Base-by-base conservation (phyloP, 2,888 invertebrate species). In the Drosophila buzzatii region DNA sequence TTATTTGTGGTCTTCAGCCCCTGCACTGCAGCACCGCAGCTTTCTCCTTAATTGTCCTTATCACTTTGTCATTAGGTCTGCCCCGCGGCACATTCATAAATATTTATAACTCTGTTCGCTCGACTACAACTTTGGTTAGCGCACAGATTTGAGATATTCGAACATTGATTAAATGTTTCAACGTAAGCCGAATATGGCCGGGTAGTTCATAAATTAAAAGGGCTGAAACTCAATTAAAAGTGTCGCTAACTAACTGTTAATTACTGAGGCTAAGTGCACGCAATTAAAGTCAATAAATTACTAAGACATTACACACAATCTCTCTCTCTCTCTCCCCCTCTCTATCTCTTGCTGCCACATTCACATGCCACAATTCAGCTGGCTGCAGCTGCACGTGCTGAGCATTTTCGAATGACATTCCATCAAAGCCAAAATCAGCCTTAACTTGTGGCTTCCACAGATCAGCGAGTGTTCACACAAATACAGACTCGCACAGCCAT, bases 11-110 rank as follows among this genome's bases (percentile, higher is more conserved):
- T 18, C 62, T 27, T 33, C 58, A 5, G 59, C 33, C 42, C 14
- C 53, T 35, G 31, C 55, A 2, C 9, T 1, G 9, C 18, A 23
- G 23, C 44, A 3, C 20, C 14, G 62, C 76, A 69, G 86, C 90
- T 87, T 87, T 87, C 86, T 82, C 86, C 86, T 87, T 87, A 88
- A 88, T 87, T 88, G 86, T 87, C 90, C 83, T 87, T 90, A 87
- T 87, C 86, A 87, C 85, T 76, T 89, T 88, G 90, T 73, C 90
- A 86, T 89, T 86, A 86, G 88, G 77, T 74, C 73, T 70, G 70
- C 53, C 71, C 63, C 53, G 57, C 62, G 3, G 55, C 55, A 58
- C 45, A 31, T 39, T 68, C 58, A 86, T 86, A 89, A 86, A 86
- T 86, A 86, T 86, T 86, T 85, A 86, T 86, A 79, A 52, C 51